These are phyloP conservation scores for Cladopsammia gracilis DNA, from an alignment of 64 coral and sea anemone genomes.

Conservation along the genomic window DNA sequence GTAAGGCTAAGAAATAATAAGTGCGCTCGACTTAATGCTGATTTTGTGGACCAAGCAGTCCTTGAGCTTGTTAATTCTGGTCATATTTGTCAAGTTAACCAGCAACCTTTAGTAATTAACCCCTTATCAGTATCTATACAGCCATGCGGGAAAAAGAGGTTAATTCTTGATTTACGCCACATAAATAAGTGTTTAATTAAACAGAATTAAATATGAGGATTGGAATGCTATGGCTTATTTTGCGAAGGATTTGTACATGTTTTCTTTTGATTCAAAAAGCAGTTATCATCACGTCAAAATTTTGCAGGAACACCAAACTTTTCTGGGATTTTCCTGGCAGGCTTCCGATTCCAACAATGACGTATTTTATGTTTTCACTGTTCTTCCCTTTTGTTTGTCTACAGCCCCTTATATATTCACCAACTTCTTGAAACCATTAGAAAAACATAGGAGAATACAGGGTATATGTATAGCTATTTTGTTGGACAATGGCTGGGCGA, in stretches of 20 bases:
- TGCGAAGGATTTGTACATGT: slow-evolving; percentile 1
- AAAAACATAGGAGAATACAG: slow-evolving; percentile 64
- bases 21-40: slow-evolving; percentile 14
- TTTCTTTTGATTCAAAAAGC: slow-evolving; percentile 44
- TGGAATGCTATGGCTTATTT: slow-evolving; percentile 49
- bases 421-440: slow-evolving; percentile 67
- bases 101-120: slow-evolving; percentile 19
- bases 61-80: slow-evolving; percentile 25
- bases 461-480: slow-evolving; percentile 54
- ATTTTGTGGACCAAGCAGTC: slow-evolving; percentile 57
- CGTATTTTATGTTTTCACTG: slow-evolving; percentile 55
- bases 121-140: slow-evolving; percentile 44
- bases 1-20: slow-evolving; percentile 38
- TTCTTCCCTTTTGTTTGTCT: slow-evolving; percentile 21
- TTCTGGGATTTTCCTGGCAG: slow-evolving; percentile 61
- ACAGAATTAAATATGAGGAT: slow-evolving; percentile 49
- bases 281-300: slow-evolving; percentile 41
- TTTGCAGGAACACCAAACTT: slow-evolving; percentile 50
- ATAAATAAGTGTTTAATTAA: slow-evolving; percentile 44
- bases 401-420: slow-evolving; percentile 54
- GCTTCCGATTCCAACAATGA: neutral
- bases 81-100: neutral
- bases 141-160: slow-evolving; percentile 36
- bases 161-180: slow-evolving; percentile 59
- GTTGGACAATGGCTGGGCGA: slow-evolving; percentile 49